Conservation (phyloP, 2,797 vertebrate genomes). For the Nyctalus aviator region DNA sequence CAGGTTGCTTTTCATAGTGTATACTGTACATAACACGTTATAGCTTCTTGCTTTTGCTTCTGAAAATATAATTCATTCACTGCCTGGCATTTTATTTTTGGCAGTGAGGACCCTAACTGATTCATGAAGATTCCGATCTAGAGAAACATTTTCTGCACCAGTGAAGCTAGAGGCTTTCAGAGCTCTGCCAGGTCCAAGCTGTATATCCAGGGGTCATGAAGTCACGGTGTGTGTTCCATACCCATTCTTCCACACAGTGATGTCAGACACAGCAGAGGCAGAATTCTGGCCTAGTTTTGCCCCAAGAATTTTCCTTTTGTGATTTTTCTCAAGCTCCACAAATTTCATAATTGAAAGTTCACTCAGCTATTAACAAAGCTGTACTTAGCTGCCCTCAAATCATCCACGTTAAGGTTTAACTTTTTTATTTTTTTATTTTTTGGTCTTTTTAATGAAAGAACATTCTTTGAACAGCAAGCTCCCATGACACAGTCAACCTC, state of each 20-base stretch:
- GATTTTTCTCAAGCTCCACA: constrained; percentile 77
- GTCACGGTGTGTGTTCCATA: constrained; percentile 64
- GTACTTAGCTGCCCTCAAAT: constrained; percentile 81
- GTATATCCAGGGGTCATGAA: constrained; percentile 72
- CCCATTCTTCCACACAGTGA: constrained; percentile 79
- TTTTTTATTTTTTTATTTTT: constrained; percentile 93
- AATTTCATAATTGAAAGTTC: constrained; percentile 79
- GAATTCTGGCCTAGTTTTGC: constrained; percentile 80
- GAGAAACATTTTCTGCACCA: constrained; percentile 77
- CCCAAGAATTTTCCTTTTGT: constrained; percentile 79
- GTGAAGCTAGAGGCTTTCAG: constrained; percentile 73
- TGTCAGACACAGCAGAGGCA: constrained; percentile 79
- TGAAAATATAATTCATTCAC: constrained; percentile 83
- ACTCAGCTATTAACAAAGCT: constrained; percentile 79
- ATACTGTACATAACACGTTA: constrained; percentile 86
- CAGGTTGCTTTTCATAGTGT: constrained; percentile 82
- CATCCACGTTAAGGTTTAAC: constrained; percentile 89
- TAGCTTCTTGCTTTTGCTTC: constrained; percentile 83
- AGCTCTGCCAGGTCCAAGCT: constrained; percentile 69
- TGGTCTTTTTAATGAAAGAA: constrained; percentile 88
- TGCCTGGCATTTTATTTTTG: constrained; percentile 66
- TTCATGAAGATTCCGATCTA: constrained; percentile 79
- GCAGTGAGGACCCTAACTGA: constrained; percentile 83
- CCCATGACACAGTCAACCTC: constrained; percentile 84
- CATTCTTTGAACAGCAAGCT: constrained; percentile 88